Evolutionary conservation across 2,888 invertebrate species (phyloP).

Genomic region (Phasia obesa): DNA sequence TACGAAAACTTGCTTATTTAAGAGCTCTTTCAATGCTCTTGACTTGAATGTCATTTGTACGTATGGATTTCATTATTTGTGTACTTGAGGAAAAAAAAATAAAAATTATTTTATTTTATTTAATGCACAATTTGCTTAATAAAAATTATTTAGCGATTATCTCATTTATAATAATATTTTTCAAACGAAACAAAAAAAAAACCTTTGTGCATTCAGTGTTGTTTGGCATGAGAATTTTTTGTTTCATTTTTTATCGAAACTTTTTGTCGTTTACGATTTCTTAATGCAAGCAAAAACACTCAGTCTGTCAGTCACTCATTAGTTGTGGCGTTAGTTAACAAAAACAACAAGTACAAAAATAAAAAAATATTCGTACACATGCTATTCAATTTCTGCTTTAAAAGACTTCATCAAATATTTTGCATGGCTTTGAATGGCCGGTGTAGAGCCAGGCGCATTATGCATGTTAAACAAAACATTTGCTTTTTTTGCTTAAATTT

Average conservation of each 20-base stretch:
- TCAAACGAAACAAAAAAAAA: not conserved
- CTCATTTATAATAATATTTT: constrained; percentile 71
- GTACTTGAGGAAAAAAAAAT: not conserved
- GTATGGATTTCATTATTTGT: not conserved
- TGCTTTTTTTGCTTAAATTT: not conserved
- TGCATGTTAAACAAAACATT: not conserved
- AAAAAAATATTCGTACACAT: no score
- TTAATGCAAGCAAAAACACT: constrained; percentile 52
- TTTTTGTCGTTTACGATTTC: constrained; percentile 58
- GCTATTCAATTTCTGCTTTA: not conserved
- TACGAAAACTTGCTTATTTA: not conserved
- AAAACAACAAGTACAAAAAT: not conserved
- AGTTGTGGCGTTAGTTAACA: not conserved
- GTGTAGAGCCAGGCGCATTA: not conserved
- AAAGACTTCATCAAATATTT: not conserved
- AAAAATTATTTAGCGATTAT: constrained; percentile 75
- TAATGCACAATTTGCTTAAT: constrained; percentile 11
- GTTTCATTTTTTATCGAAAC: constrained; percentile 34
- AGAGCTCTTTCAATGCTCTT: not conserved
- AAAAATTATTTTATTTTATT: constrained; percentile 6
- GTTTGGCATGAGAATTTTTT: constrained; percentile 23
- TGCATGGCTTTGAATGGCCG: not conserved
- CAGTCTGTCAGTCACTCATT: not conserved
- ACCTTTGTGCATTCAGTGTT: constrained; percentile 73
- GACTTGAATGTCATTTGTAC: not conserved